Conservation (phyloP, 2,888 invertebrate species). For the Drosophila mulleri region DNA sequence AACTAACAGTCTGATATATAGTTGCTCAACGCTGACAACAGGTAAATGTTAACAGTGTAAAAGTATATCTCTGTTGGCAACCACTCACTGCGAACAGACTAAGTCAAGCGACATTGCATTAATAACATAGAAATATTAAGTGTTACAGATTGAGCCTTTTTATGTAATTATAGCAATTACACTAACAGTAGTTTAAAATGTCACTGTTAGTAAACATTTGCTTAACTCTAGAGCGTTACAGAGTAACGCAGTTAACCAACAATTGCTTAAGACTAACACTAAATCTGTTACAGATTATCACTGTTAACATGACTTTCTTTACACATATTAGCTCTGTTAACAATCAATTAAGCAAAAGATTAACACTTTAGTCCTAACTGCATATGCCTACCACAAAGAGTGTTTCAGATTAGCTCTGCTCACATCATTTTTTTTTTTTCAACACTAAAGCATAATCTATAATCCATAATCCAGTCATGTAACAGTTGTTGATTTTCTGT, state of each 20-base stretch:
- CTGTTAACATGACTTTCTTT: neutral
- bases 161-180: neutral
- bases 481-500: neutral
- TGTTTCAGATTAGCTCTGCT: constrained; percentile 1
- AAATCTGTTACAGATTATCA: neutral
- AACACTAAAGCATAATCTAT: neutral
- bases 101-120: too few relatives aligned
- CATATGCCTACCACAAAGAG: neutral
- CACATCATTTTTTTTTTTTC: neutral
- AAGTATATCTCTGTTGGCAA: too few relatives aligned
- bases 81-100: too few relatives aligned
- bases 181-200: neutral
- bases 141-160: neutral
- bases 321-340: neutral
- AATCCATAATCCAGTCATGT: constrained; percentile 1
- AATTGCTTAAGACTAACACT: neutral
- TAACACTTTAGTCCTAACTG: neutral
- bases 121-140: neutral
- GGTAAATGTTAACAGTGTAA: too few relatives aligned
- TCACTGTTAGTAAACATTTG: neutral
- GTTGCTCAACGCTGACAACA: too few relatives aligned
- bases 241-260: neutral
- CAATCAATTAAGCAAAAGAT: neutral
- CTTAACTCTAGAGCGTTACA: too few relatives aligned
- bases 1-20: too few relatives aligned